These are phyloP conservation scores for Poecile atricapillus DNA, from an alignment of 2,113 vertebrate genomes.

Conservation along the genomic window DNA sequence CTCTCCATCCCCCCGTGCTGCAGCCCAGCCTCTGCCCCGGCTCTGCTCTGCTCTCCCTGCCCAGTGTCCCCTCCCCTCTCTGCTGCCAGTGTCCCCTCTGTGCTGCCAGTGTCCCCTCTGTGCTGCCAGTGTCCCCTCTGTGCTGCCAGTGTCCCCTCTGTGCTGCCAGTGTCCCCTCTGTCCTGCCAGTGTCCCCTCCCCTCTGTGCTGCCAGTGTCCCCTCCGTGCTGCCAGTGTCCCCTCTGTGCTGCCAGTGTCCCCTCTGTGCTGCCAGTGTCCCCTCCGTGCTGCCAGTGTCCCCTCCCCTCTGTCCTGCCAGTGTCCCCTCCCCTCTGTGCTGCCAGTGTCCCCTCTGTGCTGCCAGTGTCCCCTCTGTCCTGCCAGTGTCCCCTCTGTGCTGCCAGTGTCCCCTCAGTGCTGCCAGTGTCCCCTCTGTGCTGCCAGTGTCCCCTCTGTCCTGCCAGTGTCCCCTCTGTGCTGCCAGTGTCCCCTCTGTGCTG, in stretches of 20 bases:
- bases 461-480: not conserved
- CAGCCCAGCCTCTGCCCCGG: not conserved
- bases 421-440: not conserved
- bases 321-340: not conserved
- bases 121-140: not conserved
- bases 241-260: not conserved
- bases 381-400: not conserved
- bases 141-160: not conserved
- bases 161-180: not conserved
- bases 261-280: not conserved
- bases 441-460: not conserved
- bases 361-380: not conserved
- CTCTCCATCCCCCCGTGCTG: not conserved
- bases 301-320: no score
- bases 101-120: not conserved
- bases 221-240: no score
- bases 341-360: not conserved
- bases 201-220: not conserved
- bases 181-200: no score
- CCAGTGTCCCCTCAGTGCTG: not conserved
- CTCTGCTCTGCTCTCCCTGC: no score
- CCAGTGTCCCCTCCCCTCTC: not conserved
- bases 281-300: not conserved
- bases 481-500: not conserved
- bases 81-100: no score